Base-by-base conservation (phyloP, 2,797 vertebrate genomes). In the Chaunax sp. region DNA sequence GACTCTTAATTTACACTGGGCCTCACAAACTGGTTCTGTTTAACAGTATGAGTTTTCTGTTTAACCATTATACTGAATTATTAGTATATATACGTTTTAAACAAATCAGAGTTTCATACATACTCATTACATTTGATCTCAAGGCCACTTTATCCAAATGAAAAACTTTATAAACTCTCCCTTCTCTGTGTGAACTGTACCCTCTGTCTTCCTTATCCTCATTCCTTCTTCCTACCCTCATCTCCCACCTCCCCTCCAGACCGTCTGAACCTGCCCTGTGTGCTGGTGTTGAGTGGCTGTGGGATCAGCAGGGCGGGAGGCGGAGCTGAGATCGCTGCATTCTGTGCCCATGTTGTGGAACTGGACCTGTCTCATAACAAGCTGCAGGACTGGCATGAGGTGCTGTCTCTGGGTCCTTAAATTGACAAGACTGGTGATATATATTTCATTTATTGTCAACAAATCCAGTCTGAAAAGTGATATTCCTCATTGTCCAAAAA, bases 361-460 rank as follows among this genome's bases (percentile, higher is more conserved):
- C 94, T 99, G 43, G 98, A 99, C 84, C 90, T 99, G 77, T 99
- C 98, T 64, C 95, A 97, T 83, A 99, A 99, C 85, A 96, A 95
- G 66, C 95, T 99, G 25, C 94, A 95, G 90, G 94, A 98, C 92
- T 99, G 98, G 98, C 94, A 95, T 0, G 97, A 99, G 96, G 98
- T 98, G 62, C 53, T 23, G 40, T 64, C n/a, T 53, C 41, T 65
- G 49, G 51, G 46, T 68, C 2, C 14, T 70, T 38, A 37, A 45
- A 40, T 58, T 7, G 3, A 55, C 12, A 5, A 18, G 10, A 13
- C 5, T n/a, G 16, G 9, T 44, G 3, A 12, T 40, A 15, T 43
- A 9, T 12, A 16, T 40, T 54, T 18, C 3, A 19, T 47, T 23
- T 8, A 54, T 5, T 40, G 25, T 15, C 43, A 47, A 20, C 9